phyloP scores from a whole-genome alignment of 2,888 invertebrate species.

The Apantesis nais region DNA sequence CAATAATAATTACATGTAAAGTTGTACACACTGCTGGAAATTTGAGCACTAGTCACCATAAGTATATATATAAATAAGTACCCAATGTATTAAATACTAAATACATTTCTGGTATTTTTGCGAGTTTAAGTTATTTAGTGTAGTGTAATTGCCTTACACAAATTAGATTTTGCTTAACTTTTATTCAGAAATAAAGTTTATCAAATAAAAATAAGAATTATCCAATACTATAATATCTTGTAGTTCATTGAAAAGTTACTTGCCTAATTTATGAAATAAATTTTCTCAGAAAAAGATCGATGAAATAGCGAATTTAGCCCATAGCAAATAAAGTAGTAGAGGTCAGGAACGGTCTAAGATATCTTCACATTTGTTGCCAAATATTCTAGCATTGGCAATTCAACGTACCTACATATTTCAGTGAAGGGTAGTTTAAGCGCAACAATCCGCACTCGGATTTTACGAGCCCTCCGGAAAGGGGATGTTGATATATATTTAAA shows the following conservation, averaged over 20 bases:
- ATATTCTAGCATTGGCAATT: slow-evolving; percentile 51
- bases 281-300: slow-evolving; percentile 5
- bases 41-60: too few relatives aligned
- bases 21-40: too few relatives aligned
- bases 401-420: slow-evolving; percentile 58
- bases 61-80: too few relatives aligned
- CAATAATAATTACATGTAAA: too few relatives aligned
- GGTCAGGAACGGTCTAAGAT: slow-evolving; percentile 36
- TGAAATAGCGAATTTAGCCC: slow-evolving; percentile 4
- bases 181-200: neutral
- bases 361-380: slow-evolving; percentile 47
- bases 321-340: slow-evolving; percentile 26
- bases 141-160: neutral
- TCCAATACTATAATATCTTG: neutral
- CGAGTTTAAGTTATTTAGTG: too few relatives aligned
- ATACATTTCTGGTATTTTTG: too few relatives aligned
- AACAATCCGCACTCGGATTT: slow-evolving; percentile 63
- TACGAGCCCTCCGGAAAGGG: slow-evolving; percentile 53
- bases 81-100: too few relatives aligned
- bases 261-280: neutral
- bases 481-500: slow-evolving; percentile 46
- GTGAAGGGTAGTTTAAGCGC: slow-evolving; percentile 52
- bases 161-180: neutral
- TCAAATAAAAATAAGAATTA: neutral
- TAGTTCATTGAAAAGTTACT: neutral